These are phyloP conservation scores for Hippocampus comes DNA, from an alignment of 2,113 vertebrate genomes.

Conservation along the genomic window DNA sequence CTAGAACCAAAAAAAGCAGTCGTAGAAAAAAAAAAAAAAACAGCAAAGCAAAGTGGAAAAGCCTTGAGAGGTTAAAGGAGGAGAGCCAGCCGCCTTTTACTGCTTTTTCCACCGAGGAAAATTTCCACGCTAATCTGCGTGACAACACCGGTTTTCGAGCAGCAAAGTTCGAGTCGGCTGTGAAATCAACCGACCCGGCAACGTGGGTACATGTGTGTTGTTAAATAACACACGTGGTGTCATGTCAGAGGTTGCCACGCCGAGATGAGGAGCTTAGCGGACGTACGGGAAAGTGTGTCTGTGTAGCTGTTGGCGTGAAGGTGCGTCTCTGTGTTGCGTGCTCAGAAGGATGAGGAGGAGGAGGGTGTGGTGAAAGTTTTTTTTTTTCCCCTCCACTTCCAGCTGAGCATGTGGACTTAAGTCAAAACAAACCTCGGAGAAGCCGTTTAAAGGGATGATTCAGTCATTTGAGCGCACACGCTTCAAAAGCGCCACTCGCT, in stretches of 20 bases:
- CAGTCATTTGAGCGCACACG: neutral
- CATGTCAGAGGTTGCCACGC: neutral
- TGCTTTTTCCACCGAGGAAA: conserved; percentile 5
- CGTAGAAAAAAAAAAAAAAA: neutral
- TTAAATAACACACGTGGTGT: neutral
- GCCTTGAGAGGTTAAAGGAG: neutral
- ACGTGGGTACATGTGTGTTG: neutral
- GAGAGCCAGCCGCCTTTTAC: neutral
- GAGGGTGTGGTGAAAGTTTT: conserved; percentile 1
- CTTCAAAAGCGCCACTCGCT: neutral
- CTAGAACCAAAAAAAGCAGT: neutral
- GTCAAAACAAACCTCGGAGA: neutral
- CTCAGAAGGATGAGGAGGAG: neutral
- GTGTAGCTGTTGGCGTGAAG: neutral
- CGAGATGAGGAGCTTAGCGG: neutral
- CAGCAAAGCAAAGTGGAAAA: conserved; percentile 1
- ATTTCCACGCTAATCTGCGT: neutral
- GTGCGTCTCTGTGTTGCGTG: neutral
- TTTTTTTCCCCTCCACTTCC: neutral
- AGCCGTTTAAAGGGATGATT: neutral
- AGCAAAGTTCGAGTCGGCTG: neutral
- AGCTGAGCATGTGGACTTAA: conserved; percentile 1
- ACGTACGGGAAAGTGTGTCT: neutral
- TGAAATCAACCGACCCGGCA: neutral
- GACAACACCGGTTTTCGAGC: neutral